Percentiles rank a stretch among this genome's conserved stretches.
Conservation (phyloP, 2,888 invertebrate species). For the Sceliomorpha sp. region DNA sequence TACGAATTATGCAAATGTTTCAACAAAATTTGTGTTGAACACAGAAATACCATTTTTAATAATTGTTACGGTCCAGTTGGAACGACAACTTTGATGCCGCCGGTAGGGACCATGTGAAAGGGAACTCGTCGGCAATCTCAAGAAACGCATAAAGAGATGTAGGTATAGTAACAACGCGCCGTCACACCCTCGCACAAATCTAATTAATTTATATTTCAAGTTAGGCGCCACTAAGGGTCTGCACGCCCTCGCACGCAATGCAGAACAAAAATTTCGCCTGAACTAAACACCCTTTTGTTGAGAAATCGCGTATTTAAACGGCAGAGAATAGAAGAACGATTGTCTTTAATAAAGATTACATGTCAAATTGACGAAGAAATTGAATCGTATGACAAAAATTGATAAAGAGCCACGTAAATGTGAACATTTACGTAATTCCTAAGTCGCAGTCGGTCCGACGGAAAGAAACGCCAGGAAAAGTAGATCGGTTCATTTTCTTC, state of each 20-base stretch:
- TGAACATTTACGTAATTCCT: no score
- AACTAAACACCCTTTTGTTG: no score
- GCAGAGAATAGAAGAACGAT: no score
- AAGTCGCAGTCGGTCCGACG: no score
- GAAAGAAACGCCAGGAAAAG: no score
- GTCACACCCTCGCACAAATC: constrained; percentile 79
- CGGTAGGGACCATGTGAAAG: constrained; percentile 43
- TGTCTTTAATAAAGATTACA: no score
- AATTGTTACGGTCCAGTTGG: neutral
- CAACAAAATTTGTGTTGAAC: constrained; percentile 11
- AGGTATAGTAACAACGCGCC: constrained; percentile 57
- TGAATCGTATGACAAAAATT: no score
- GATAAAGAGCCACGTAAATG: no score
- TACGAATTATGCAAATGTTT: constrained; percentile 45
- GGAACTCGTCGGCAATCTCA: constrained; percentile 46
- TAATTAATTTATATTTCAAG: constrained; percentile 79
- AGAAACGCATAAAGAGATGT: constrained; percentile 55
- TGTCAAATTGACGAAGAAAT: no score
- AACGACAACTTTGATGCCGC: constrained; percentile 55
- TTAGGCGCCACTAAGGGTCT: constrained; percentile 73
- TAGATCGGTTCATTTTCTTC: no score
- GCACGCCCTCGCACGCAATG: constrained; percentile 27
- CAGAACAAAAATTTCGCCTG: neutral
- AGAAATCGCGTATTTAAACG: no score
- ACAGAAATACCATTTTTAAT: constrained; percentile 16